phyloP scores from a whole-genome alignment of 2,113 vertebrate genomes.

The Gavia stellata region DNA sequence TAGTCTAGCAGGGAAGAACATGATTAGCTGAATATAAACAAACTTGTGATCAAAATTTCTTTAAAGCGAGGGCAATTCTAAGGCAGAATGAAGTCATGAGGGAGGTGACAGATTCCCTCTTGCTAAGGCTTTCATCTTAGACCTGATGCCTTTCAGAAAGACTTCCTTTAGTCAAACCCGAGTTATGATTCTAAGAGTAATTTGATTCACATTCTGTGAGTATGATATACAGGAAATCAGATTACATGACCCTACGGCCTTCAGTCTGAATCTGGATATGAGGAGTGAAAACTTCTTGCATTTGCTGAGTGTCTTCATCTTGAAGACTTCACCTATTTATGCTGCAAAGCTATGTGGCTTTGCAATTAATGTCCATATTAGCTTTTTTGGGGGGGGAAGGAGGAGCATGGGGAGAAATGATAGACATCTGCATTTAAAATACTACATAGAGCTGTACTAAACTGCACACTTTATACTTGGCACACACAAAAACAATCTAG shows the following conservation, averaged over 20 bases:
- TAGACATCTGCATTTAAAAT: background rate
- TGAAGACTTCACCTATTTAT: background rate
- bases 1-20: background rate
- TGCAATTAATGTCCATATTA: background rate
- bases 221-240: background rate
- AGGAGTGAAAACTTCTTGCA: background rate
- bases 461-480: background rate
- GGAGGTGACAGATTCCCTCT: background rate
- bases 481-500: background rate
- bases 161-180: background rate
- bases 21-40: constrained; percentile 21
- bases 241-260: background rate
- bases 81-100: background rate
- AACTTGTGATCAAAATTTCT: background rate
- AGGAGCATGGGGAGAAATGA: background rate
- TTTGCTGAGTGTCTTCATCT: background rate
- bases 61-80: background rate
- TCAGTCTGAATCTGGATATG: background rate
- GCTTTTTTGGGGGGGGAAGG: no score
- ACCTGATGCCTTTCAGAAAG: constrained; percentile 9
- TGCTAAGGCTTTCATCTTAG: constrained; percentile 15
- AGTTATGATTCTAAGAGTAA: background rate
- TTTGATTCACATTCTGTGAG: background rate
- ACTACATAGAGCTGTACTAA: background rate
- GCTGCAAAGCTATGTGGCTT: background rate